Base-by-base conservation (phyloP, 2,888 invertebrate species). In the Xestia sexstrigata region DNA sequence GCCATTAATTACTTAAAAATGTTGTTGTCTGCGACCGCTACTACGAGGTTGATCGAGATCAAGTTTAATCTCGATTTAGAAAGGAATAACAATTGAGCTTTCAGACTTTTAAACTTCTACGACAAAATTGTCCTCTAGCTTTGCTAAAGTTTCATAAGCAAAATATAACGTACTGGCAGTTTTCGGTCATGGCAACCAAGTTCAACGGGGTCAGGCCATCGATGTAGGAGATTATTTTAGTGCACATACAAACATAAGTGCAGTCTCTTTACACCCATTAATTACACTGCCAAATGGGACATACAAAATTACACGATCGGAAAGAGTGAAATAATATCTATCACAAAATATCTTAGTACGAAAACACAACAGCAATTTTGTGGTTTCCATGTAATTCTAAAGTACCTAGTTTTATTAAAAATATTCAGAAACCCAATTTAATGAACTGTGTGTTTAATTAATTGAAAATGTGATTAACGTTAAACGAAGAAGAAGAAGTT, bases 1-100 rank as follows among this genome's bases (percentile, higher is more conserved):
- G 79, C 62, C 76, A 74, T 86, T 89, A 89, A 90, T 90, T 89
- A 90, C 89, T 90, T 90, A 88, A 89, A 90, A 88, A 87, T 85
- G 78, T 79, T 80, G 78, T 79, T 79, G 76, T 81, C 85, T 81
- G 70, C 35, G 30, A 62, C 86, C 83, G 13, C 85, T 86, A 88
- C 87, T 71, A 86, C n/a, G 77, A 13, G 23, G 7, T 26, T 58
- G 13, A 71, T 78, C 49, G 49, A 70, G 72, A 68, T 71, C 67
- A 42, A 20, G 8, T 78, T 49, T 63, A 30, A 74, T 72, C 65
- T 63, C 60, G 76, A 75, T 47, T 30, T 47, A 20, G 23, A 35
- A 55, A 2, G 35, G 39, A 52, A 60, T 52, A 39, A 20, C 17
- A 70, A 42, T 66, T 13, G 23, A 65, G n/a, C 5, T 47, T 30